phyloP scores from a whole-genome alignment of 2,888 invertebrate species.

The Andrena praecox region DNA sequence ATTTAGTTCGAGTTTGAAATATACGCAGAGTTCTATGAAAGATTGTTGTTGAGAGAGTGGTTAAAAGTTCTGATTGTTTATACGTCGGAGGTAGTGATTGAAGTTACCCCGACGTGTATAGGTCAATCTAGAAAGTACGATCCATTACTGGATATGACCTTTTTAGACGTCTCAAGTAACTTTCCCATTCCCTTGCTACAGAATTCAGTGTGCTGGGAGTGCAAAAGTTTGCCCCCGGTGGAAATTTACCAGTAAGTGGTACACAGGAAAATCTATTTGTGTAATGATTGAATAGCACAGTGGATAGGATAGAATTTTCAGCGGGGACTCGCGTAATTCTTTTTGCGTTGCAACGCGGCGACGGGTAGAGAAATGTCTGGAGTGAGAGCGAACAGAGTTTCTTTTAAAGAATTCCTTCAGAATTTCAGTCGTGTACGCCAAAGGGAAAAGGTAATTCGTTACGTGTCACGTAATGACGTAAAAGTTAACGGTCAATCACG shows the following conservation, averaged over 20 bases:
- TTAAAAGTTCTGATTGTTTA: neutral
- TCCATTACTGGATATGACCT: neutral
- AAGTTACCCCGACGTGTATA: neutral
- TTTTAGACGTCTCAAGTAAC: neutral
- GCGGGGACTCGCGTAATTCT: neutral
- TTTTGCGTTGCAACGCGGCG: neutral
- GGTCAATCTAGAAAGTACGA: neutral
- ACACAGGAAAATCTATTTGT: neutral
- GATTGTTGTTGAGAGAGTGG: neutral
- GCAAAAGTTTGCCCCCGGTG: neutral
- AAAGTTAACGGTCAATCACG: constrained; percentile 35
- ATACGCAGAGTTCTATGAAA: neutral
- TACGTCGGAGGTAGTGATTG: neutral
- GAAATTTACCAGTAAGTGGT: neutral
- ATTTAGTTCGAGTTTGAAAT: constrained; percentile 11
- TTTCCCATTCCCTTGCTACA: neutral
- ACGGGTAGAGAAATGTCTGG: neutral
- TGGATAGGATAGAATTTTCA: neutral
- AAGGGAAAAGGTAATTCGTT: neutral
- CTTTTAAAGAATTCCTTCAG: too few relatives aligned
- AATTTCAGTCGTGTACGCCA: neutral
- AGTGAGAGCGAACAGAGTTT: neutral
- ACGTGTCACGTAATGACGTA: constrained; percentile 28
- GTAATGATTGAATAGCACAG: neutral
- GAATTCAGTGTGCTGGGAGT: neutral